Base-by-base conservation (phyloP, 2,797 vertebrate species). In the Parauchenoglanis ngamensis region DNA sequence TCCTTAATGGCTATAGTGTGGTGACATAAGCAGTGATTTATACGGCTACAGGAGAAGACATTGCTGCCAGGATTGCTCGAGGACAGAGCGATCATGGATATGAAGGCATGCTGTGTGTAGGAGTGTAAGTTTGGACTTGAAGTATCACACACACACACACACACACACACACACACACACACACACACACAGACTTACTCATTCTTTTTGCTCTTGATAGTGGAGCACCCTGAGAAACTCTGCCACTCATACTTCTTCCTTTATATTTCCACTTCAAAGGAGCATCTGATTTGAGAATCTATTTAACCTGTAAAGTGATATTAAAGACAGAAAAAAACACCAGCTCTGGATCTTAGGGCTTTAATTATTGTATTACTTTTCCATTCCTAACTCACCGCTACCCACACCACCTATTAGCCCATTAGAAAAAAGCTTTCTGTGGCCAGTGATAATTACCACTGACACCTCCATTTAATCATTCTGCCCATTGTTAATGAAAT, bases 1-100 rank as follows among this genome's bases (percentile, higher is more conserved):
- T 92, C 93, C 91, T 94, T 95, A 95, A 95, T 94, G 93, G 93
- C 92, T 90, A 92, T 92, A 92, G 90, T 93, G 92, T 90, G 92
- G 92, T 94, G 95, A 95, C 94, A 95, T 93, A 93, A 94, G 93
- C 93, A 88, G 92, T 95, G 95, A 95, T 96, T 95, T 95, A 96
- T 95, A 94, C 92, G 91, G 92, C 94, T 95, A 94, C 93, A 94
- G 94, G 93, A 95, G 94, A 95, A 92, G 92, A 92, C 92, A 94
- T 93, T 67, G 93, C 94, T 95, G 11, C 91, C 84, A 92, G 94
- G 93, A 90, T 92, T 89, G 90, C 91, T 90, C 89, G 91, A 92
- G 92, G 91, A 92, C 91, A 93, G 91, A 90, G 90, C 63, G 91
- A 91, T 81, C 93, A 92, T 92, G 92, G 93, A 93, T 89, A 88